Conservation (phyloP, 1,140 invertebrate genomes). For the Bacillus rossius region DNA sequence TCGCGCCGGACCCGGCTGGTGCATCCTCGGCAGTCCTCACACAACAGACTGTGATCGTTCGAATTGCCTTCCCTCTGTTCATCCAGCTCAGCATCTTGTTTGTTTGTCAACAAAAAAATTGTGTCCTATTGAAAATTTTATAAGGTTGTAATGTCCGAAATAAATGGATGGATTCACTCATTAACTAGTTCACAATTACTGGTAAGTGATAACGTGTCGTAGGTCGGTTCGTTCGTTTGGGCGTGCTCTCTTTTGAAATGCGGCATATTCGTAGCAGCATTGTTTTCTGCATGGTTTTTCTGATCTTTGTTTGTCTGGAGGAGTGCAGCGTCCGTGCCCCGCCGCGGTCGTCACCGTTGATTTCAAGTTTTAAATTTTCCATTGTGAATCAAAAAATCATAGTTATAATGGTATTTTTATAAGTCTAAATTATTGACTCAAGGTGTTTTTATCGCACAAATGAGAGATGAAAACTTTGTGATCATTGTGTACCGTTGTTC, state of each 20-base stretch:
- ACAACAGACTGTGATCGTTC: conserved; percentile 23
- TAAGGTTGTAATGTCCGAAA: conserved; percentile 1
- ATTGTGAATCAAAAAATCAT: too few relatives aligned
- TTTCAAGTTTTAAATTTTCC: too few relatives aligned
- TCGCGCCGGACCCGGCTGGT: too few relatives aligned
- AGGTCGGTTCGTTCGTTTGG: neutral
- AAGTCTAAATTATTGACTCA: neutral
- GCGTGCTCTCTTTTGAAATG: conserved; percentile 20
- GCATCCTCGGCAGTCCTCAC: conserved; percentile 10
- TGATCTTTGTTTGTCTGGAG: too few relatives aligned
- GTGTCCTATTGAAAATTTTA: neutral
- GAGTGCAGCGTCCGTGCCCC: too few relatives aligned
- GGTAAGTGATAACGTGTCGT: neutral
- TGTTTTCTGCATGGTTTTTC: conserved; percentile 7
- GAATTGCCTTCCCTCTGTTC: conserved; percentile 20
- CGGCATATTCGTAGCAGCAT: conserved; percentile 8
- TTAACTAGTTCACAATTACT: conserved; percentile 4
- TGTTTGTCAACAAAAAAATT: neutral
- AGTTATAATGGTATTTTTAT: neutral
- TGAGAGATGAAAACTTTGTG: neutral
- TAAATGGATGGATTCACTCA: conserved; percentile 2
- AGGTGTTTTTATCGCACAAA: neutral
- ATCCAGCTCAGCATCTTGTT: neutral
- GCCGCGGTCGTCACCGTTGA: too few relatives aligned
- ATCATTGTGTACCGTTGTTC: neutral